A percentile compares a stretch with the other conserved stretches of the same genome.
These are phyloP conservation scores for Heliocidaris tuberculata DNA, from an alignment of 35 echinoderm and acorn worm genomes.

Conservation along the genomic window DNA sequence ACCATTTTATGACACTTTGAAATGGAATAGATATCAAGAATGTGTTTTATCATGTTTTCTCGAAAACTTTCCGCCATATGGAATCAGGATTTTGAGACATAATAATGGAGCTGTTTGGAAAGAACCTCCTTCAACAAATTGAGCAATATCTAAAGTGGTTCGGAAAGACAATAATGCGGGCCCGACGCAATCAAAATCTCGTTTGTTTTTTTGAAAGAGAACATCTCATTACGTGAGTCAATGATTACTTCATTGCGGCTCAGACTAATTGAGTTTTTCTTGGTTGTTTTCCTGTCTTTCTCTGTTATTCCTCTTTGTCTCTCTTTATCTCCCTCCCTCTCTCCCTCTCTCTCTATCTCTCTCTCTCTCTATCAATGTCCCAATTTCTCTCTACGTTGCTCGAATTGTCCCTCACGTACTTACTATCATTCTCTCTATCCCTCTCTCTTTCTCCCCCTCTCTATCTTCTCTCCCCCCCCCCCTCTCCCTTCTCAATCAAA, in stretches of 20 bases:
- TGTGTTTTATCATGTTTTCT: background rate
- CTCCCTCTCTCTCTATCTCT: background rate
- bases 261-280: background rate
- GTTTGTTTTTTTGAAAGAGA: background rate
- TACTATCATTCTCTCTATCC: background rate
- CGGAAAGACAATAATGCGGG: background rate
- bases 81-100: background rate
- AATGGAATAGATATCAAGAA: background rate
- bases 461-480: too few relatives aligned
- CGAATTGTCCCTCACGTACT: background rate
- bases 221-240: background rate
- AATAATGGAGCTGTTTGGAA: background rate
- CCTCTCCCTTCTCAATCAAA: background rate
- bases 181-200: conserved; percentile 9
- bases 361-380: background rate
- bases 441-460: background rate
- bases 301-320: background rate
- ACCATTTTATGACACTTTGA: background rate
- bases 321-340: background rate
- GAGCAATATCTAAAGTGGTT: background rate
- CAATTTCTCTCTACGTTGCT: background rate
- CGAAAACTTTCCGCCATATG: background rate
- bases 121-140: background rate
- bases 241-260: background rate
- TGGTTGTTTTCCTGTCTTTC: background rate